Conservation (phyloP, 2,797 vertebrate species). For the Mormyrops attenuatus region DNA sequence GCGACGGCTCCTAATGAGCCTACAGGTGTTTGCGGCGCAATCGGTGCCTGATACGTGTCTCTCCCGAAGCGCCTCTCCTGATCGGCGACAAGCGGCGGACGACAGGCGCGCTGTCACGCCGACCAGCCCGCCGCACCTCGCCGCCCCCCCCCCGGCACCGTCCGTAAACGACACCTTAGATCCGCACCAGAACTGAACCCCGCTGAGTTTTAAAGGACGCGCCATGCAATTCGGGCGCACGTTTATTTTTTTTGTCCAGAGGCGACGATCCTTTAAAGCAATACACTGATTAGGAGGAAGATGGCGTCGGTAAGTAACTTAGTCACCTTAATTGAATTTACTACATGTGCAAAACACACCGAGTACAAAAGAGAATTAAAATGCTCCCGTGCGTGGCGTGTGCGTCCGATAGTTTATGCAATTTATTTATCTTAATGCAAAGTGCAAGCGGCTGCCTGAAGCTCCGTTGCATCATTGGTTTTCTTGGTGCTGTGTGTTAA, state of each 20-base stretch:
- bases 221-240: background rate
- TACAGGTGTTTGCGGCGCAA: slow-evolving; percentile 19
- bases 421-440: slow-evolving; percentile 4
- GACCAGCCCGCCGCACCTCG: background rate
- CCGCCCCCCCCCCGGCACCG: background rate
- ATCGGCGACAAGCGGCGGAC: slow-evolving; percentile 23
- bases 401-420: background rate
- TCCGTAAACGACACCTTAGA: background rate
- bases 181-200: background rate
- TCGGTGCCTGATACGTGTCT: slow-evolving; percentile 1
- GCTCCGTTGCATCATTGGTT: background rate
- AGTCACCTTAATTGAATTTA: background rate
- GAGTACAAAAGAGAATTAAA: background rate
- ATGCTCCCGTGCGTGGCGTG: background rate
- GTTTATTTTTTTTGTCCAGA: background rate
- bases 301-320: slow-evolving; percentile 28
- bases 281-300: slow-evolving; percentile 14
- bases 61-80: background rate
- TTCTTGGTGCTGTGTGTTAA: background rate
- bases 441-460: background rate
- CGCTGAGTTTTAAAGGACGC: background rate
- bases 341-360: background rate
- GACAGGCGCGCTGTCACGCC: slow-evolving; percentile 9
- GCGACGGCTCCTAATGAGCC: slow-evolving; percentile 4
- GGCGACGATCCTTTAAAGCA: slow-evolving; percentile 4